Base-by-base conservation (phyloP, 2,797 vertebrate genomes). In the Dipus sagitta region DNA sequence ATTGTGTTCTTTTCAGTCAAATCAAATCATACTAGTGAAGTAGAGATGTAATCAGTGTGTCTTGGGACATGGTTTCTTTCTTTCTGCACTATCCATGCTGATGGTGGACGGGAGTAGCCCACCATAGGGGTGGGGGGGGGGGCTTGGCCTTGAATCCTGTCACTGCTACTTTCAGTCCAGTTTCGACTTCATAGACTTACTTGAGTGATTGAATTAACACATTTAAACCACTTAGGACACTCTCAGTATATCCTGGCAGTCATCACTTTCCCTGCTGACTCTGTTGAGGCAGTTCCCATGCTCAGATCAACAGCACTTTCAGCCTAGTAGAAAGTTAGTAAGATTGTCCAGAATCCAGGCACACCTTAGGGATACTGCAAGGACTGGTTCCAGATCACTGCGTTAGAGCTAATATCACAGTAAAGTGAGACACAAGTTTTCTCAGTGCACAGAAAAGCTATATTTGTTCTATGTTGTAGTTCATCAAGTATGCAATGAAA, bases 1-100 rank as follows among this genome's bases (percentile, higher is more conserved):
- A 84, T 94, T 34, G 52, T 93, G 67, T 96, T 90, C 96, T 83
- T 81, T 76, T 65, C 42, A 71, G 75, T 65, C 42, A 71, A 81
- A 13, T 58, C 42, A 34, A 9, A 58, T 42, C n/a, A 52, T 26
- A 2, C 32, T n/a, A 52, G 20, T 34, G 54, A 78, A 34, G 20
- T 5, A 0, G 52, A 1, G 0, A 20, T 77, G 28, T 71, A 28
- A 11, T 58, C n/a, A 20, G 17, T 23, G 15, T 3, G 24, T 52
- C 62, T 78, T 4, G 1, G 6, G 8, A 71, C 78, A 14, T 24
- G 2, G 38, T 34, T 76, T 24, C 30, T 10, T 11, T 62, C 3
- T 5, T 8, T 18, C 38, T 11, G 14, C 1, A 1, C 30, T 26
- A 70, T 6, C 20, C 0, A 0, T 34, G 30, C 62, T 26, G 34